phyloP scores from a whole-genome alignment of 2,113 vertebrate genomes.

The Rhinichthys klamathensis region DNA sequence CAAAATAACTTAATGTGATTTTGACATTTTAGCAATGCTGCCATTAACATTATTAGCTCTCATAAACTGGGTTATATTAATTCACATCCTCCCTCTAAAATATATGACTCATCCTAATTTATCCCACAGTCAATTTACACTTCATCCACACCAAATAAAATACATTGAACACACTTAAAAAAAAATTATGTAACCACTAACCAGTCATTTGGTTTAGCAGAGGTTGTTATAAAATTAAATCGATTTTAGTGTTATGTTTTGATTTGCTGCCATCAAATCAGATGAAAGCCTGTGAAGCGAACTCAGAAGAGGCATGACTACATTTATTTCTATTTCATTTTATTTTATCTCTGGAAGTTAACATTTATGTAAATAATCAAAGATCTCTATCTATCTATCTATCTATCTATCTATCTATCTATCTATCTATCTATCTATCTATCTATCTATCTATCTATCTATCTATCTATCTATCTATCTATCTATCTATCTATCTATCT shows the following conservation, averaged over 20 bases:
- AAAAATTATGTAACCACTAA: neutral
- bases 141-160: neutral
- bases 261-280: neutral
- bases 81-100: constrained; percentile 12
- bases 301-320: neutral
- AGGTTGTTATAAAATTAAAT: neutral
- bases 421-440: neutral
- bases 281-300: neutral
- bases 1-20: neutral
- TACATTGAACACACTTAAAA: neutral
- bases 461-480: too few species aligned
- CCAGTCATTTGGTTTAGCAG: constrained; percentile 26
- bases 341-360: neutral
- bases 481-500: too few species aligned
- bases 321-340: neutral
- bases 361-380: neutral
- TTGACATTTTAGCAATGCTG: neutral
- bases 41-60: constrained; percentile 11
- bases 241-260: neutral
- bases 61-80: constrained; percentile 24
- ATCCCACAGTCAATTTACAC: constrained; percentile 20
- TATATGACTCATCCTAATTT: constrained; percentile 27
- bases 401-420: neutral
- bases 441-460: too few species aligned
- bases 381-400: too few species aligned